Evolutionary conservation across 2,113 vertebrate species (phyloP), one percentile per base, ranked within the genome.

Genomic region (Thinocorus orbignyianus): DNA sequence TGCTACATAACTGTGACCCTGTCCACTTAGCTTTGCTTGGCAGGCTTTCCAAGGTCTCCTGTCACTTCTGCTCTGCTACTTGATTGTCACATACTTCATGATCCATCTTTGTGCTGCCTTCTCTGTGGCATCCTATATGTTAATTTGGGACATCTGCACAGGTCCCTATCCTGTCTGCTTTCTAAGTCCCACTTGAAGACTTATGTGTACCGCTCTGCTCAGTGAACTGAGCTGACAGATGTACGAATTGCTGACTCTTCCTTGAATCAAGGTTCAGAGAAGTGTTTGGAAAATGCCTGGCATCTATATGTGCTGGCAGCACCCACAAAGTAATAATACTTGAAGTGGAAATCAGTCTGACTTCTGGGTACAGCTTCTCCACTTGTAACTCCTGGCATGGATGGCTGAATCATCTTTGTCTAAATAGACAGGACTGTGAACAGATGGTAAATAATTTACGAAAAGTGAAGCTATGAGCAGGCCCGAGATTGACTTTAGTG

Each of bases 391-490:
- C 68, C 89, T 87, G 88, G 93, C 92, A 85, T 88, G 76, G 92
- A 92, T 77, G 92, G 87, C 89, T 95, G 94, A 95, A 95, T 96
- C 92, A 93, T 95, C 79, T 72, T 93, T 1, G 6, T 87, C 92
- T 95, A 92, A 96, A 86, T 58, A 96, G 93, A 95, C 96, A 92
- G 90, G 86, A 33, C 93, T 96, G 87, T 81, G 94, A 97, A 95
- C 93, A 96, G 95, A 96, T 96, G 95, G 95, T 94, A 96, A 96
- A 97, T 96, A 96, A 97, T 95, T 93, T 81, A 92, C 11, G 0
- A 95, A 91, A 95, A 96, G 82, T 91, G 90, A 89, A 92, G 90
- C 90, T 76, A 46, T 77, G 92, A 94, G 91, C 80, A 88, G 87
- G 85, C 85, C 95, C 48, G 18, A 95, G 94, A 92, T 82, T 94